These are phyloP conservation scores for Hippolais icterina DNA, from an alignment of 2,113 vertebrate genomes.

Conservation along the genomic window DNA sequence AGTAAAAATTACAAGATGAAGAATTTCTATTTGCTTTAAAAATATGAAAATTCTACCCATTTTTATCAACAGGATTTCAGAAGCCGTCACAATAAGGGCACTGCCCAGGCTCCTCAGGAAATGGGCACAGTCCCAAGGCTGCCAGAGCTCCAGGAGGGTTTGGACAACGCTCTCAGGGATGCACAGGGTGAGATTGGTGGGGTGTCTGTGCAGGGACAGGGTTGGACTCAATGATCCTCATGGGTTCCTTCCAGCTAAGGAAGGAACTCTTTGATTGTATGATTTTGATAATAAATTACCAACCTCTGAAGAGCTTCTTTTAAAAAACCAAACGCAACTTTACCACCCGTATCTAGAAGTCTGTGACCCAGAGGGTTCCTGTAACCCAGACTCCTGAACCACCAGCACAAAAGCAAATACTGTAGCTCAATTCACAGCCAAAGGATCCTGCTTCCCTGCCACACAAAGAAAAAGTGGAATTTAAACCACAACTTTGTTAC, in stretches of 20 bases:
- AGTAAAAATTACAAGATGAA: not conserved
- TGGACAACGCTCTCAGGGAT: not conserved
- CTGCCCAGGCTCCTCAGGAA: not conserved
- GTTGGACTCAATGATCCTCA: not conserved
- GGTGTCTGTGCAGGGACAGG: not conserved
- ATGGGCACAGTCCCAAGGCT: not conserved
- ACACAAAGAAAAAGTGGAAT: not conserved
- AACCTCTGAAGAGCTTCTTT: not conserved
- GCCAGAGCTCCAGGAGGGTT: not conserved
- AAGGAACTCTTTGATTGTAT: not conserved
- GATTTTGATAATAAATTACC: not conserved
- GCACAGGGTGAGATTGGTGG: not conserved
- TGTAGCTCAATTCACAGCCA: not conserved
- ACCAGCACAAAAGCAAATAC: not conserved
- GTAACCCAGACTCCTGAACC: not conserved
- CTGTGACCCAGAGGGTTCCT: not conserved
- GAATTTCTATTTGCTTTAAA: not conserved
- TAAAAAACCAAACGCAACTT: not conserved
- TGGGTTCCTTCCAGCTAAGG: not conserved
- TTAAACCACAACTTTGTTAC: not conserved
- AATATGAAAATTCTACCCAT: not conserved
- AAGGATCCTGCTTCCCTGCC: not conserved
- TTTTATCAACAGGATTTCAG: not conserved
- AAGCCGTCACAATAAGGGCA: not conserved
- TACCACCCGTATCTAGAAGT: not conserved